phyloP scores from a whole-genome alignment of 2,797 vertebrate genomes.

The Enoplosus armatus region DNA sequence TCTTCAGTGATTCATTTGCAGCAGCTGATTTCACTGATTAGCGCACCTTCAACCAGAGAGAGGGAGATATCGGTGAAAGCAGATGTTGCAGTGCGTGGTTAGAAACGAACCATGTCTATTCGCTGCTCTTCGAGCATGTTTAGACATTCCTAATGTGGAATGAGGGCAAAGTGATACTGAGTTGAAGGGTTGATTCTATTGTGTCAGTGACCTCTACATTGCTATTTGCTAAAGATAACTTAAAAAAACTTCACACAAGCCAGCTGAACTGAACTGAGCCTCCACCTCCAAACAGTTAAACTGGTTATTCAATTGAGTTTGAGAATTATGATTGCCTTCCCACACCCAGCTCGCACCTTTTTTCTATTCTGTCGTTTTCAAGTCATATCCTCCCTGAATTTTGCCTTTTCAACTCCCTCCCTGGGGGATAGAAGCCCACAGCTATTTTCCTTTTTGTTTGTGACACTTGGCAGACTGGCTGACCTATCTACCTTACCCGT shows the following conservation, averaged over 20 bases:
- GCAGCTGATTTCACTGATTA: slow-evolving; percentile 20
- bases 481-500: slow-evolving; percentile 83
- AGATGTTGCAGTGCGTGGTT: slow-evolving; percentile 11
- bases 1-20: slow-evolving; percentile 4
- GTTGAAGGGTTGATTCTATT: slow-evolving; percentile 3
- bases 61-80: not conserved
- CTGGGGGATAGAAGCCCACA: slow-evolving; percentile 54
- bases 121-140: not conserved
- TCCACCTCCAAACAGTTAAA: slow-evolving; percentile 35
- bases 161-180: not conserved
- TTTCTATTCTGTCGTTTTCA: slow-evolving; percentile 50
- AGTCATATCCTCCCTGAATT: slow-evolving; percentile 44
- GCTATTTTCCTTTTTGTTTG: slow-evolving; percentile 66
- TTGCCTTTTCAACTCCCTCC: slow-evolving; percentile 38
- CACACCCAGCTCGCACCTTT: slow-evolving; percentile 45
- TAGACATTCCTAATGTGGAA: slow-evolving; percentile 6
- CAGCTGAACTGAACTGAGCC: slow-evolving; percentile 26
- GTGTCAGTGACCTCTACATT: slow-evolving; percentile 21
- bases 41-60: not conserved
- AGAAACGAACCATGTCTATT: slow-evolving; percentile 15
- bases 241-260: not conserved
- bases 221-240: slow-evolving; percentile 5
- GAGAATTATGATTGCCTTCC: slow-evolving; percentile 34
- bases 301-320: slow-evolving; percentile 31
- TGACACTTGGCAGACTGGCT: slow-evolving; percentile 82